phyloP scores from a whole-genome alignment of 2,113 vertebrate genomes.

The Hymenochirus boettgeri region DNA sequence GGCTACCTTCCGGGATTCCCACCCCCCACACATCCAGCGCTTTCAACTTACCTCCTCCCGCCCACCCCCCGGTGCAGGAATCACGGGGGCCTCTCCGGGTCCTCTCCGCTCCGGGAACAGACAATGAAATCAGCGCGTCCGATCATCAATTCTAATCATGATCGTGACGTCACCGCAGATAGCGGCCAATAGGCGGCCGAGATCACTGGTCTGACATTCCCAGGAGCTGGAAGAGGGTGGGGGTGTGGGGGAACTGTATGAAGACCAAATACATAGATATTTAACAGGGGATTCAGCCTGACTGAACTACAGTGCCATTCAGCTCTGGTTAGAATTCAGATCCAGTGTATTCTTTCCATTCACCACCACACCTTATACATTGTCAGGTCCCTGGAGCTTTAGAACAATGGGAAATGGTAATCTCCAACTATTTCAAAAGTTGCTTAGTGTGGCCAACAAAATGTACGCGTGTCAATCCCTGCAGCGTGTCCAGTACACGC shows the following conservation, averaged over 20 bases:
- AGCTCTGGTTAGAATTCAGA: too few species aligned
- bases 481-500: too few species aligned
- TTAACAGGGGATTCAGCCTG: constrained; percentile 17
- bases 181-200: constrained; percentile 76
- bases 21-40: not conserved
- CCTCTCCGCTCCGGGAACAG: constrained; percentile 83
- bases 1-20: not conserved
- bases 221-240: constrained; percentile 33
- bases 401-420: too few species aligned
- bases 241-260: not conserved
- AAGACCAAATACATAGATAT: constrained; percentile 35
- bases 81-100: constrained; percentile 53
- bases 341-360: too few species aligned
- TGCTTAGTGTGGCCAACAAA: too few species aligned
- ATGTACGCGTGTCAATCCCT: too few species aligned
- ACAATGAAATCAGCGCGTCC: constrained; percentile 97
- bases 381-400: too few species aligned
- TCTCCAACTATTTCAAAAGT: too few species aligned
- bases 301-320: constrained; percentile 50
- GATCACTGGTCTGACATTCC: constrained; percentile 70
- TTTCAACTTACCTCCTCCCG: not conserved
- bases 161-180: constrained; percentile 89
- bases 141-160: constrained; percentile 99
- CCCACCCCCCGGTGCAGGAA: not conserved
- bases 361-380: too few species aligned